Percentiles rank a stretch among this genome's conserved stretches.
phyloP scores from a whole-genome alignment of 2,113 vertebrate genomes.

The Thymallus thymallus region DNA sequence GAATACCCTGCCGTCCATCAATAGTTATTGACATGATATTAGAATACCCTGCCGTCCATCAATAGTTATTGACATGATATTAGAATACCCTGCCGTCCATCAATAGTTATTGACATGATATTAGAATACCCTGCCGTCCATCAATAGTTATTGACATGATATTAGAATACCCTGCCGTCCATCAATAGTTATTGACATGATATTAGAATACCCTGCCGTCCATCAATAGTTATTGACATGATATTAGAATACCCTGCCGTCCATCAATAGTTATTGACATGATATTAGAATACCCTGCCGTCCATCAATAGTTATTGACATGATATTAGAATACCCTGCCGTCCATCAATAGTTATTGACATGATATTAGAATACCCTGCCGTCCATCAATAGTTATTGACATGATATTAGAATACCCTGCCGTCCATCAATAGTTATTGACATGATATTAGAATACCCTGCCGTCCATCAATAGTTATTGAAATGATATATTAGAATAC shows the following conservation, averaged over 20 bases:
- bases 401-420: no score
- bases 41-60: not conserved
- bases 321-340: no score
- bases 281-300: not conserved
- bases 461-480: no score
- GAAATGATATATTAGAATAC: no score
- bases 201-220: not conserved
- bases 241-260: not conserved
- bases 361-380: not conserved
- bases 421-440: not conserved
- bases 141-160: no score
- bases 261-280: not conserved
- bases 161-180: not conserved
- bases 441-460: no score
- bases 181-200: not conserved
- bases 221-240: not conserved
- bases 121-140: not conserved
- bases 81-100: not conserved
- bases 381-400: not conserved
- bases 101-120: not conserved
- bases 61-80: no score
- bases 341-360: not conserved
- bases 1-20: not conserved
- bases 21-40: not conserved
- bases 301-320: not conserved